Evolutionary conservation across 2,888 invertebrate genomes (phyloP).

Genomic region (Dendrolimus houi): DNA sequence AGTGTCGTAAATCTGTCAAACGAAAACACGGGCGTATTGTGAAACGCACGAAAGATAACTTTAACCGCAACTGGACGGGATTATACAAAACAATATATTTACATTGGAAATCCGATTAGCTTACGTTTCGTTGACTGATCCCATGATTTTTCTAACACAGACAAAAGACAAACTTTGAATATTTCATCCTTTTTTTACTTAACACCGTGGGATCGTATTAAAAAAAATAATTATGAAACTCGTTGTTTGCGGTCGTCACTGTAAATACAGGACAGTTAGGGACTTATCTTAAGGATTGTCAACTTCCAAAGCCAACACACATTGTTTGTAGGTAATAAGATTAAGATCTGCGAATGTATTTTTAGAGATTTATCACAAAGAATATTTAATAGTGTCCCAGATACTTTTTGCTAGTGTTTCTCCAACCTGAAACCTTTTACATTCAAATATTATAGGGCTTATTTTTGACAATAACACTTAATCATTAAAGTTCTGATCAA

Average conservation of each 20-base stretch:
- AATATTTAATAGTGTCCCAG: neutral
- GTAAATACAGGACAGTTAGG: slow-evolving; percentile 28
- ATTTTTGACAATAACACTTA: too few species aligned
- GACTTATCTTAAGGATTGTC: slow-evolving; percentile 25
- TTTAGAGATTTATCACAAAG: slow-evolving; percentile 2
- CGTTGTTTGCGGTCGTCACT: slow-evolving; percentile 32
- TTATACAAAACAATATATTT: slow-evolving; percentile 50
- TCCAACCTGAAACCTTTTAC: neutral
- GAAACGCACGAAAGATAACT: slow-evolving; percentile 18
- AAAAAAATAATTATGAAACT: slow-evolving; percentile 27
- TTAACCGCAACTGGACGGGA: slow-evolving; percentile 40
- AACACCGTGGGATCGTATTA: slow-evolving; percentile 26
- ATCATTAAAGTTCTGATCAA: too few species aligned
- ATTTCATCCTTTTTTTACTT: slow-evolving; percentile 29
- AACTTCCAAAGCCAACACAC: slow-evolving; percentile 23
- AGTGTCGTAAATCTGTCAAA: slow-evolving; percentile 43
- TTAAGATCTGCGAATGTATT: slow-evolving; percentile 18
- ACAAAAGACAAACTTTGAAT: slow-evolving; percentile 32
- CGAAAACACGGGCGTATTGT: slow-evolving; percentile 32
- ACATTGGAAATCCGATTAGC: slow-evolving; percentile 63
- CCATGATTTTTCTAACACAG: slow-evolving; percentile 36
- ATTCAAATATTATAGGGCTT: too few species aligned
- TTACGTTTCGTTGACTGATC: slow-evolving; percentile 39
- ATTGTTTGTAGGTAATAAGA: slow-evolving; percentile 30
- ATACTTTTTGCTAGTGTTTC: neutral